Conservation (phyloP, 2,888 invertebrate genomes). For the Drosophila helvetica region DNA sequence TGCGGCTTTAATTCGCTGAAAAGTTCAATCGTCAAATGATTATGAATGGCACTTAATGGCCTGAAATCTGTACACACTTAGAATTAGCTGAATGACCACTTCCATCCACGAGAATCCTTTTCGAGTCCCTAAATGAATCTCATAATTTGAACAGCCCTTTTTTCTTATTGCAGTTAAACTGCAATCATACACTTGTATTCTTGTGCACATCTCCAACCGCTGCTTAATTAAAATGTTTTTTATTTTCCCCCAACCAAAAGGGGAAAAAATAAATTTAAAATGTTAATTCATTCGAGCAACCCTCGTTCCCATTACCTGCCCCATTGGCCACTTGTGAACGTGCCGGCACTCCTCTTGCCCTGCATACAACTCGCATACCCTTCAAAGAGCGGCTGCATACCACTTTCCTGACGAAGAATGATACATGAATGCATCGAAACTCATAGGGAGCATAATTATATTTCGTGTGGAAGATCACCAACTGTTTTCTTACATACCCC, state of each 20-base stretch:
- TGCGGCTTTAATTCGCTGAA: constrained; percentile 22
- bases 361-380: neutral
- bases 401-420: neutral
- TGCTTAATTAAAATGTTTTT: constrained; percentile 13
- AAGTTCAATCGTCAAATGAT: constrained; percentile 11
- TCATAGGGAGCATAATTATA: too few species aligned
- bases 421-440: too few species aligned
- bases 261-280: constrained; percentile 11
- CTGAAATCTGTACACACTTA: constrained; percentile 31
- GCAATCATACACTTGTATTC: constrained; percentile 39
- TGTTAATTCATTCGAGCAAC: constrained; percentile 18
- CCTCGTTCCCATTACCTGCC: constrained; percentile 8
- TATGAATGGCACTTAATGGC: constrained; percentile 36
- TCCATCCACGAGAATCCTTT: constrained; percentile 7
- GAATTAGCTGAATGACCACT: constrained; percentile 30
- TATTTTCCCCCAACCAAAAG: neutral
- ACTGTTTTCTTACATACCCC: constrained; percentile 18
- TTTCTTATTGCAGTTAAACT: constrained; percentile 18
- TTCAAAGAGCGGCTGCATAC: neutral
- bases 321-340: constrained; percentile 7
- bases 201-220: constrained; percentile 3
- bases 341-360: neutral
- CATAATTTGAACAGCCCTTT: constrained; percentile 30
- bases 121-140: constrained; percentile 19
- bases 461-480: neutral